Evolutionary conservation across 92 coral and sea anemone species (phyloP).

Genomic region (Epizoanthus illoricatus): DNA sequence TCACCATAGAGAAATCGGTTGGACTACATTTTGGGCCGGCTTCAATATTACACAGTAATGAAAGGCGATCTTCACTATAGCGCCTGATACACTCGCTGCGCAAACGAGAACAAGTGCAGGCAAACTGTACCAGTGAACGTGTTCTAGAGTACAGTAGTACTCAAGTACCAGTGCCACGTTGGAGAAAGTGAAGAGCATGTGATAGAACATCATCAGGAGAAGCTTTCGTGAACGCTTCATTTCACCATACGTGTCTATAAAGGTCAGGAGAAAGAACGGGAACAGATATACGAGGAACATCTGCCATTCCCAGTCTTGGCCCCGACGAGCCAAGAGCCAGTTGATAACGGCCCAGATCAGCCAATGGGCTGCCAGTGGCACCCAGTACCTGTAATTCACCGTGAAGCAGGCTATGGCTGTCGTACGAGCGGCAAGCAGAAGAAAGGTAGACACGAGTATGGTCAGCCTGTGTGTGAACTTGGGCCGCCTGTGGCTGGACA

Average conservation of each 20-base stretch:
- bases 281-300: not conserved
- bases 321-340: conserved; percentile 7
- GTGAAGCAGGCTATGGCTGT: conserved; percentile 5
- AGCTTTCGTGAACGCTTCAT: not conserved
- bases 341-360: not conserved
- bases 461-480: too few species aligned
- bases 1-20: too few species aligned
- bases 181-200: too few species aligned
- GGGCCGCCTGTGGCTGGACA: too few species aligned
- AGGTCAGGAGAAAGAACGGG: conserved; percentile 8
- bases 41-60: too few species aligned
- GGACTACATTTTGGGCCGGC: too few species aligned
- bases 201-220: not conserved
- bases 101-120: too few species aligned
- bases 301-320: not conserved
- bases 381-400: not conserved
- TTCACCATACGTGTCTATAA: conserved; percentile 1
- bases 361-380: conserved; percentile 2
- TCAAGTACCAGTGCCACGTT: too few species aligned
- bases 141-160: too few species aligned
- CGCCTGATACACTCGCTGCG: too few species aligned
- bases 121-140: too few species aligned
- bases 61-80: too few species aligned
- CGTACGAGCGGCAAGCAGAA: conserved; percentile 8
- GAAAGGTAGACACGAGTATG: not conserved